Percentiles rank a stretch among this genome's conserved stretches.
Conservation (phyloP, 2,113 vertebrate species). For the Cavia porcellus region DNA sequence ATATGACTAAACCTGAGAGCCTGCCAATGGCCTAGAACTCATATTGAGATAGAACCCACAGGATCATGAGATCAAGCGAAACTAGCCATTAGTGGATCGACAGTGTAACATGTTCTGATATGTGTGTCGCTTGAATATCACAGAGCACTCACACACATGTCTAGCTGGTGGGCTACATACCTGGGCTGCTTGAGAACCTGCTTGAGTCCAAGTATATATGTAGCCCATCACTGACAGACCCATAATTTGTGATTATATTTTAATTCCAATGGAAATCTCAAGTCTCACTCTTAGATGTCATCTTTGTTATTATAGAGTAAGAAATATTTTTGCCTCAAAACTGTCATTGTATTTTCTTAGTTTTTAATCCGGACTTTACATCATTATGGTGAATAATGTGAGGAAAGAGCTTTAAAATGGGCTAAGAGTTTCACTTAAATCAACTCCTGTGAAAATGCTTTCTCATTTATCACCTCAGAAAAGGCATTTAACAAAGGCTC, state of each 20-base stretch:
- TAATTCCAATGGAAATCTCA: constrained; percentile 30
- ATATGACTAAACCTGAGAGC: constrained; percentile 11
- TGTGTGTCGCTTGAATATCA: background rate
- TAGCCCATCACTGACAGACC: background rate
- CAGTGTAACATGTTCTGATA: background rate
- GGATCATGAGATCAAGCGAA: constrained; percentile 12
- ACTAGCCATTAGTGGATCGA: background rate
- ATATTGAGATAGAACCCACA: background rate
- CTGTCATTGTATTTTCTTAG: background rate
- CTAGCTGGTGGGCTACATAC: background rate
- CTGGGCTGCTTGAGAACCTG: background rate
- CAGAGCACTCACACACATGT: too few species aligned
- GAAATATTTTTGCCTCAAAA: constrained; percentile 54
- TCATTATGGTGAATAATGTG: constrained; percentile 31
- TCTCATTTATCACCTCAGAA: constrained; percentile 68
- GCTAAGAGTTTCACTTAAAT: constrained; percentile 54
- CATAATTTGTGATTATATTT: background rate
- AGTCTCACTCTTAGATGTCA: background rate
- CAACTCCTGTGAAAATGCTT: constrained; percentile 69
- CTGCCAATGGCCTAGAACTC: background rate
- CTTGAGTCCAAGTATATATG: too few species aligned
- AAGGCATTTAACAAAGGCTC: constrained; percentile 53
- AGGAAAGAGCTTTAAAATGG: constrained; percentile 31
- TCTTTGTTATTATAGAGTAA: background rate
- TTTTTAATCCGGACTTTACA: constrained; percentile 52